Percentiles rank a stretch among this genome's conserved stretches.
Evolutionary conservation across 2,888 invertebrate species (phyloP).

Genomic region (Amphipyra tragopoginis): DNA sequence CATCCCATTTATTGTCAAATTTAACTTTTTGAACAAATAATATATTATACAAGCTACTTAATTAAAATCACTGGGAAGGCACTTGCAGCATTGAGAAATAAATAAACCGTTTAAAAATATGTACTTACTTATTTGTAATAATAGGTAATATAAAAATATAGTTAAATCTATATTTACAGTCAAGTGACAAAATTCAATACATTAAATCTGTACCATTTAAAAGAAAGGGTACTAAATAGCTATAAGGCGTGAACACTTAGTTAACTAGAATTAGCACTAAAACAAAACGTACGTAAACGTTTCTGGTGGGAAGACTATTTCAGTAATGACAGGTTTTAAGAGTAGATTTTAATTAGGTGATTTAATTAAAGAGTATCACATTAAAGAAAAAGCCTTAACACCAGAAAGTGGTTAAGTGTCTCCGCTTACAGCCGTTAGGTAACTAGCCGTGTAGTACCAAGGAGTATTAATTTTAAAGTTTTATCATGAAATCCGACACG

Average conservation of each 20-base stretch:
- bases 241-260: constrained; percentile 74
- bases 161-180: constrained; percentile 85
- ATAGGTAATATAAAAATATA: constrained; percentile 89
- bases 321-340: constrained; percentile 48
- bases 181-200: constrained; percentile 77
- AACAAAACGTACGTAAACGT: constrained; percentile 55
- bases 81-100: constrained; percentile 83
- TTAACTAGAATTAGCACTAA: constrained; percentile 64
- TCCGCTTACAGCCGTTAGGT: constrained; percentile 62
- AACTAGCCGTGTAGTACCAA: constrained; percentile 64
- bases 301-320: constrained; percentile 64
- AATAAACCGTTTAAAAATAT: constrained; percentile 72
- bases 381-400: constrained; percentile 62
- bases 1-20: constrained; percentile 8
- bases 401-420: constrained; percentile 66
- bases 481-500: constrained; percentile 54
- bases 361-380: constrained; percentile 42
- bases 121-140: constrained; percentile 77
- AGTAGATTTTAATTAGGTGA: constrained; percentile 24
- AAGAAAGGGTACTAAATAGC: constrained; percentile 64
- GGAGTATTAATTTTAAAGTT: constrained; percentile 65
- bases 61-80: constrained; percentile 62
- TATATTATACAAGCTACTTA: constrained; percentile 57
- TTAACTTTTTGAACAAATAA: constrained; percentile 13
- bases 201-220: constrained; percentile 68